These are phyloP conservation scores for Yponomeuta malinellus DNA, from an alignment of 2,888 invertebrate species.

Conservation along the genomic window DNA sequence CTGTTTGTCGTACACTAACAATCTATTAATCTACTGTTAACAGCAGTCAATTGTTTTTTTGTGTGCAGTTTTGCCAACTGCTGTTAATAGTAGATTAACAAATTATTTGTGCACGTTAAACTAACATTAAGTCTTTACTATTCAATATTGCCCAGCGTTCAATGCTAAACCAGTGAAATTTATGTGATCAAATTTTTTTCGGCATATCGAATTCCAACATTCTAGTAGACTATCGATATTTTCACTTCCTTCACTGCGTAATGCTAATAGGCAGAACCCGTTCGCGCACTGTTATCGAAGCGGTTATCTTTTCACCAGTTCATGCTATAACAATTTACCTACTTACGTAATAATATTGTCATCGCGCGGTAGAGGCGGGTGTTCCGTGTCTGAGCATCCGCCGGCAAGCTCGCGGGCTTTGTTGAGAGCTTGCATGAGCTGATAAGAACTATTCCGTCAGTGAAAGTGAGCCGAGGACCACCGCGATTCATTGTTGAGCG, in stretches of 20 bases:
- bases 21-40: too few species aligned
- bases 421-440: constrained; percentile 22
- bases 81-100: too few species aligned
- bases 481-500: constrained; percentile 41
- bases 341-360: constrained; percentile 26
- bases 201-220: background rate
- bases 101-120: too few species aligned
- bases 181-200: background rate
- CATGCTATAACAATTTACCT: constrained; percentile 16
- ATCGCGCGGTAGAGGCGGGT: constrained; percentile 6
- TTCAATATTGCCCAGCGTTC: too few species aligned
- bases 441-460: constrained; percentile 35
- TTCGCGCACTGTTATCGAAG: constrained; percentile 12
- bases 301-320: constrained; percentile 12
- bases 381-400: constrained; percentile 22
- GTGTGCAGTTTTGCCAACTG: too few species aligned
- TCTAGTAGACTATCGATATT: background rate
- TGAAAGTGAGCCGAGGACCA: constrained; percentile 33
- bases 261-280: constrained; percentile 8
- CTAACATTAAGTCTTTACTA: too few species aligned
- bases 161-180: background rate
- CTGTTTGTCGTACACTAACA: too few species aligned
- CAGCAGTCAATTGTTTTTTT: too few species aligned
- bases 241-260: background rate
- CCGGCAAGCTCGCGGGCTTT: constrained; percentile 7